Conservation (phyloP, 2,113 vertebrate species). For the Toxostoma redivivum region DNA sequence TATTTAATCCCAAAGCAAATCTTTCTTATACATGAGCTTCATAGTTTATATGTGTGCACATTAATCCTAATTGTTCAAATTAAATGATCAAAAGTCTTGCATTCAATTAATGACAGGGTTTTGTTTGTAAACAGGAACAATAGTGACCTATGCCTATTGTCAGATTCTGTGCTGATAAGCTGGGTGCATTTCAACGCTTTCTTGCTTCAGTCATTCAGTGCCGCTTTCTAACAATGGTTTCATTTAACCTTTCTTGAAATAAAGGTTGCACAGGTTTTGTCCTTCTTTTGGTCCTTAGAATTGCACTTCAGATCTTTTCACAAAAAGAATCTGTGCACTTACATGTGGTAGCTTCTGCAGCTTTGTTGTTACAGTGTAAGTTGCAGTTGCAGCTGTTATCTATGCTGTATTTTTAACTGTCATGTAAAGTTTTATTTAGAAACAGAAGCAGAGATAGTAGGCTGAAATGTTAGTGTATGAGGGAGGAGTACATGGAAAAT, state of each 20-base stretch:
- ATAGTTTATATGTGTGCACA: not conserved
- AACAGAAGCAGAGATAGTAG: not conserved
- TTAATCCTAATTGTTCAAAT: not conserved
- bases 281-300: not conserved
- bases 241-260: not conserved
- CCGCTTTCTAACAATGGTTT: not conserved
- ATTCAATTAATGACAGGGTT: not conserved
- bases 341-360: not conserved
- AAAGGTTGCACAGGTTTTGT: not conserved
- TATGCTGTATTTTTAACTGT: not conserved
- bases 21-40: not conserved
- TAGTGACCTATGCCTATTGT: not conserved
- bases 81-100: not conserved
- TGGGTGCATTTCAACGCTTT: not conserved
- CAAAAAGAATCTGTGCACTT: not conserved
- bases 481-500: not conserved
- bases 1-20: not conserved
- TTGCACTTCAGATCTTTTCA: not conserved
- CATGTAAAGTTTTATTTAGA: conserved; percentile 5
- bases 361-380: not conserved
- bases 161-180: not conserved
- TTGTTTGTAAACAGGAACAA: not conserved
- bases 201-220: not conserved
- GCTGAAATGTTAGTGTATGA: not conserved
- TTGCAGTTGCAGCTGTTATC: not conserved